phyloP scores from a whole-genome alignment of 2,888 invertebrate species.

The Ecdyonurus torrentis region DNA sequence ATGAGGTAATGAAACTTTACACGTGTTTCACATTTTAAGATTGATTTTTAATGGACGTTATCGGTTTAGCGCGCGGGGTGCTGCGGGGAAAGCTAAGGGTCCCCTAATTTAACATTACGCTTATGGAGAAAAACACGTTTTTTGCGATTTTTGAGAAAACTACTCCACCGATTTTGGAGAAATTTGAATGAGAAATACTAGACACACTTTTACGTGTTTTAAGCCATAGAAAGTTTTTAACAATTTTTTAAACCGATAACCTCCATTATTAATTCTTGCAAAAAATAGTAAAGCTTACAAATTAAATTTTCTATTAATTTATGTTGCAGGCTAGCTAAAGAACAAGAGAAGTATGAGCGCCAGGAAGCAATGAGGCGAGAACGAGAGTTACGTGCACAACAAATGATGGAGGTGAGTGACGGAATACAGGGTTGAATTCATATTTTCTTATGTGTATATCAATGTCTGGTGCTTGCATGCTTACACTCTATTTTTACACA shows the following conservation, averaged over 20 bases:
- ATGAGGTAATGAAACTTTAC: slow-evolving; percentile 21
- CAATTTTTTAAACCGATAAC: no score
- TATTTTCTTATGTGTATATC: background rate
- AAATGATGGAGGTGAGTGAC: slow-evolving; percentile 63
- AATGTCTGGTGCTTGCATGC: background rate
- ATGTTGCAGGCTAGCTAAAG: slow-evolving; percentile 40
- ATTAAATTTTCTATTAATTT: no score
- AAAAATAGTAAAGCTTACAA: no score
- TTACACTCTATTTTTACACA: background rate
- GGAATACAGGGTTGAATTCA: background rate
- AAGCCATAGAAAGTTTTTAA: no score
- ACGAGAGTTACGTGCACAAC: slow-evolving; percentile 66
- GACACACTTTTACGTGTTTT: no score
- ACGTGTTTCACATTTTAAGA: background rate
- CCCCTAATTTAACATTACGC: no score
- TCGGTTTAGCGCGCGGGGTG: no score
- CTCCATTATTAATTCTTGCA: slow-evolving; percentile 8
- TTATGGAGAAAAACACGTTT: no score
- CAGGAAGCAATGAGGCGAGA: slow-evolving; percentile 69
- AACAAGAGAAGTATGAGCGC: slow-evolving; percentile 62
- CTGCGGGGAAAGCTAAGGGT: no score
- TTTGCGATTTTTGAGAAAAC: no score
- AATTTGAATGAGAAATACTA: no score
- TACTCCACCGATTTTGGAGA: no score
- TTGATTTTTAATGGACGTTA: background rate